Conservation (phyloP, 2,888 invertebrate species). For the Gortyna flavago region DNA sequence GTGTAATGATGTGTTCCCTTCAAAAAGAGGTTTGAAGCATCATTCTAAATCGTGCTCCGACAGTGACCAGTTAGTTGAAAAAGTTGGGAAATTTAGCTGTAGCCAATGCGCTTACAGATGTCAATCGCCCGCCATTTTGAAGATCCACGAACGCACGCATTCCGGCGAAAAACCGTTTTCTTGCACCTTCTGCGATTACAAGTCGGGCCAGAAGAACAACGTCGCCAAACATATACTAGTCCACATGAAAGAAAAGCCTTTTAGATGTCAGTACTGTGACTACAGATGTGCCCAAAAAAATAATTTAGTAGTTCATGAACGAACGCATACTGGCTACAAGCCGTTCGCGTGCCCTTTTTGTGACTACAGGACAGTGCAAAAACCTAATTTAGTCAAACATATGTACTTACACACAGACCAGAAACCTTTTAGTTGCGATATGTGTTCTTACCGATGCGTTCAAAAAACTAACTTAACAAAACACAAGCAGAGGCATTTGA, state of each 20-base stretch:
- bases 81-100: conserved; percentile 83
- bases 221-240: conserved; percentile 88
- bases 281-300: conserved; percentile 88
- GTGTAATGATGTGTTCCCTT: conserved; percentile 82
- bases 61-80: conserved; percentile 72
- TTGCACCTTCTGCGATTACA: conserved; percentile 87
- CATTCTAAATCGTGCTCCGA: conserved; percentile 79
- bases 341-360: conserved; percentile 88
- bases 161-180: conserved; percentile 87
- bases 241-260: conserved; percentile 89
- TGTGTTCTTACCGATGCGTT: conserved; percentile 86
- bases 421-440: conserved; percentile 87
- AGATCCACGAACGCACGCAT: conserved; percentile 87
- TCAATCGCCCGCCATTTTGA: conserved; percentile 87
- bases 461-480: conserved; percentile 88
- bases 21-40: conserved; percentile 83
- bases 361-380: conserved; percentile 87
- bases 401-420: conserved; percentile 89
- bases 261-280: conserved; percentile 87
- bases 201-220: conserved; percentile 88
- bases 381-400: conserved; percentile 88
- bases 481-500: conserved; percentile 86
- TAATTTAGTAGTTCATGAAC: conserved; percentile 87
- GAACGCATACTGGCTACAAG: conserved; percentile 88
- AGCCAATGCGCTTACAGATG: conserved; percentile 86